Evolutionary conservation across 2,113 vertebrate species (phyloP).

Genomic region (Bujurquina vittata): DNA sequence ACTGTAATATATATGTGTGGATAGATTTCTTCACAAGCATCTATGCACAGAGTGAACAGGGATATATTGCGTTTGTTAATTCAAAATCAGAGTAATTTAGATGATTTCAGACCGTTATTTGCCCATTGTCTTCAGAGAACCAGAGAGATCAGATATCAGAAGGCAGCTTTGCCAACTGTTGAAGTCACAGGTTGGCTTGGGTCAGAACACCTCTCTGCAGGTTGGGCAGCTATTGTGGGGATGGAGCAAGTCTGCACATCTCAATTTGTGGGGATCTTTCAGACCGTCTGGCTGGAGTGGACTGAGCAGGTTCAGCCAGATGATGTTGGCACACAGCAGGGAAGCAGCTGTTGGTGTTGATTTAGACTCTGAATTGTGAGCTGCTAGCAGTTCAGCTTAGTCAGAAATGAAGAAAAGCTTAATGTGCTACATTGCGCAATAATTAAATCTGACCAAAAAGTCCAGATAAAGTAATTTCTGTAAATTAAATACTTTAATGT

Average conservation of each 20-base stretch:
- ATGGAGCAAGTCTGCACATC: neutral
- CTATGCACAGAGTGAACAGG: neutral
- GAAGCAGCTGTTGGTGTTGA: neutral
- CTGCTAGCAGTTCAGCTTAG: neutral
- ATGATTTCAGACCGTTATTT: neutral
- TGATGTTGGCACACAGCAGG: conserved; percentile 2
- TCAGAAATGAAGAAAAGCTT: neutral
- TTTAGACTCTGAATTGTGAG: neutral
- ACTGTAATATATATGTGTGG: neutral
- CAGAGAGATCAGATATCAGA: neutral
- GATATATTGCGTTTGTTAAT: neutral
- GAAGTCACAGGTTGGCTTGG: neutral
- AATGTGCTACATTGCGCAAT: neutral
- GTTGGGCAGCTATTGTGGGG: neutral
- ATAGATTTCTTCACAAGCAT: neutral
- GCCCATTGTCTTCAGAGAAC: neutral
- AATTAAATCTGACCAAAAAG: neutral
- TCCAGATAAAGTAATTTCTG: neutral
- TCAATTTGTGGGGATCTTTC: neutral
- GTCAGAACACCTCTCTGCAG: neutral
- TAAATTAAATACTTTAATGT: neutral
- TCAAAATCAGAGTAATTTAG: neutral
- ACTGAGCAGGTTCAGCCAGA: neutral
- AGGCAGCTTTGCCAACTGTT: neutral
- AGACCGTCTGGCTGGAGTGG: neutral